Base-by-base conservation (phyloP, 1,140 invertebrate genomes). In the Ectropis grisescens region DNA sequence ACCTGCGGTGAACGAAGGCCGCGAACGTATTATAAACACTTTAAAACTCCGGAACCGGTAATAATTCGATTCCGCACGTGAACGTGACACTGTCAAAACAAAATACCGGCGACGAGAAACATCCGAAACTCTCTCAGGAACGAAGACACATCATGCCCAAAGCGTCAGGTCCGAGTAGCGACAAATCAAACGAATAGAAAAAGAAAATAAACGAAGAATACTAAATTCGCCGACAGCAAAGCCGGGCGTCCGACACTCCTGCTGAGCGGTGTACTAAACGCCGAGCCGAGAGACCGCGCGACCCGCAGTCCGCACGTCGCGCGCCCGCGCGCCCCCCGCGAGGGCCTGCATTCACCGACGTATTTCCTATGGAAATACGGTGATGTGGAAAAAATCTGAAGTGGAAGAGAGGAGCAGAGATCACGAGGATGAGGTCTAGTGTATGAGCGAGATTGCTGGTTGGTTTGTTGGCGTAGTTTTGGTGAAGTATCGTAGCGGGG, bases 121-220 rank as follows among this genome's bases (percentile, higher is more conserved):
- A 59, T 58, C 30, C 31, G 37, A 15, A 55, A 68, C 55, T 67
- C 64, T 67, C 59, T 67, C 46, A 40, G 44, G 39, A 37, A 46
- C 41, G 41, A 47, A 34, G 43, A 45, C 56, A 56, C 58, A 59
- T 78, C 44, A 53, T 66, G 48, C 58, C 52, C 54, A 43, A 47
- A 43, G 39, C 49, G 56, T 37, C 38, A 44, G 43, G 49, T 52
- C 48, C 50, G 50, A 62, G 50, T 49, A 65, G 52, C 58, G 60
- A 62, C 50, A 75, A 80, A 76, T 69, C 64, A 76, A 80, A 80
- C 64, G 71, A 80, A 78, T 78, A 75, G 70, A 80, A 80, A 37
- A 80, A 80, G 72, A 78, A 80, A 80, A 80, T 72, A 78, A 80
- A 76, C 66, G 70, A 76, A 78, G 66, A 80, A 79, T 74, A 74